Base-by-base conservation (phyloP, 2,888 invertebrate species). In the Hedychridium roseum region DNA sequence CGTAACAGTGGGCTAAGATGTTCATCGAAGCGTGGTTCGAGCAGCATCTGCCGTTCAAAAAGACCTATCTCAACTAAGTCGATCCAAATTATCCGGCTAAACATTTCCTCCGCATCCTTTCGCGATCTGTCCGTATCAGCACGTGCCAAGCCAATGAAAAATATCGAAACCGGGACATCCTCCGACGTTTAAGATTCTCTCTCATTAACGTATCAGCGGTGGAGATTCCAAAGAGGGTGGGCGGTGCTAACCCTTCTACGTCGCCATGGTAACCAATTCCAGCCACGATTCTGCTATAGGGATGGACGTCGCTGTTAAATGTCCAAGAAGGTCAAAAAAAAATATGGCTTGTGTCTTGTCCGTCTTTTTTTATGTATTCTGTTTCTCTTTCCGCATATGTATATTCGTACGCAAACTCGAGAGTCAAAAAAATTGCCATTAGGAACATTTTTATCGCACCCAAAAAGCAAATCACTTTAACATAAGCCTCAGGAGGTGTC, bases 131-230 rank as follows among this genome's bases (percentile, higher is more conserved):
- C 23, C 15, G 17, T 38, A 23, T 18, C 15, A 41, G 32, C 64
- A 47, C 60, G 53, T 60, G 64, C 47, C 50, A 20, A 36, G 6
- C 14, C 16, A 27, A 36, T 30, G n/a, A n/a, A 5, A 35, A 23
- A 20, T 12, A 30, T 23, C 32, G 11, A 18, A 4, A 1, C 9
- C 31, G 46, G 28, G 36, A 20, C 58, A 36, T 18, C 48, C 50
- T 45, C 50, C 49, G 28, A 41, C 52, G 51, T 41, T 46, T 45
- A 30, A 26, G 32, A 15, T 56, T 68, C 70, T 68, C 72, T 70
- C 69, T 71, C 69, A 70, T 72, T 73, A 73, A 72, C 72, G 71
- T 71, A 66, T 72, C 66, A 64, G 57, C 47, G 45, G 41, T 36
- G 44, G 53, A 58, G 62, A 64, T 70, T 65, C 63, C 49, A 56